Evolutionary conservation across 2,113 vertebrate genomes (phyloP), one percentile per base, ranked within the genome.

Genomic region (Muntiacus muntjak): DNA sequence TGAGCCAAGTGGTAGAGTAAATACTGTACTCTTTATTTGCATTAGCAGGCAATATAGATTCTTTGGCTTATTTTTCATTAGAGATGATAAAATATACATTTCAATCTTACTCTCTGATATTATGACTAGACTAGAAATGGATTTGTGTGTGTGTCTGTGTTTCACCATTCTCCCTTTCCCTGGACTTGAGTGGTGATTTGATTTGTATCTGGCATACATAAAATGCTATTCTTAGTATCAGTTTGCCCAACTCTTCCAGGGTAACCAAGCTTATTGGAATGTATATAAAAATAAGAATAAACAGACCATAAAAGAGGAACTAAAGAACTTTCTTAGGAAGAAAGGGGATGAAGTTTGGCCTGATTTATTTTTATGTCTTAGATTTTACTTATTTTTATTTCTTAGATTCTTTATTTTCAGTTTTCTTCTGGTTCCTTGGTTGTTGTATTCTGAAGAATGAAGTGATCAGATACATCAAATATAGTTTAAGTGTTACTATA

Each of bases 361-460:
- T 36, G 71, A 47, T 16, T 86, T 92, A 83, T 93, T 92, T 78
- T 96, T 89, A 86, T 74, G 90, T 89, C 76, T 87, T 81, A 58
- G 16, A 67, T 57, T 14, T 74, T 40, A 74, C n/a, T 82, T 89
- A 71, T 83, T 94, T 78, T 96, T 89, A 88, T 74, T 94, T 89
- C 76, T 90, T 76, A 64, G 16, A 60, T 62, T 11, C 67, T 40
- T 71, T 33, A 33, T 74, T 85, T 97, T 88, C 33, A 7, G 36
- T 89, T 96, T 94, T 90, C 30, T 87, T 81, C 36, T 91, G 67
- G 12, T 55, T 92, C 78, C 26, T 54, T 87, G 60, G 30, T 76
- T 95, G 25, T 10, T 58, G 5, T 55, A 76, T 88, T 93, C 50
- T 94, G 47, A 71, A 94, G 52, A 94, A 95, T 52, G 25, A 91